Evolutionary conservation across 2,888 invertebrate species (phyloP), one percentile per base, ranked within the genome.

Genomic region (Crepidodera aurea): DNA sequence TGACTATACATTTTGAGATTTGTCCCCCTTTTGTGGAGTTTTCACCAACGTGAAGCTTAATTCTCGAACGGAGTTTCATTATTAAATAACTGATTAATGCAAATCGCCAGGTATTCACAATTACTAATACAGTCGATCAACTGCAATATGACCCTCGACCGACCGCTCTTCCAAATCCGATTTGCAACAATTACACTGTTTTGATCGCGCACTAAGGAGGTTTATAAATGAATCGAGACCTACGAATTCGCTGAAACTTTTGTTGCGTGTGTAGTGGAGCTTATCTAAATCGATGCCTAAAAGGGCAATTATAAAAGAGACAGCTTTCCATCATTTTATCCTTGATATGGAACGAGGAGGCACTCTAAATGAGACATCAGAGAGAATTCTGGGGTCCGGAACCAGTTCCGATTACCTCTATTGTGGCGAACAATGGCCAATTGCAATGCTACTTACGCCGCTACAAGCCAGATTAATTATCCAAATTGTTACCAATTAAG

Each of bases 401-500:
- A 79, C 77, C 76, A 77, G 78, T 80, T 76, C 79, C 80, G 81
- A 81, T 81, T 81, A 80, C 80, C 77, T 74, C 79, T 74, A 81
- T 81, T 81, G 81, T 81, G 72, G 73, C 71, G 74, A 77, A 82
- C 82, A 82, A 82, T 82, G 77, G 76, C 78, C 80, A 80, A 81
- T 81, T 81, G 79, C 77, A 74, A 73, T 73, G 75, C 77, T 77
- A 78, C 78, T 79, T 79, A 78, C 78, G 76, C 78, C 73, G 78
- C 75, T 77, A 78, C 78, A 76, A 79, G 77, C 80, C 77, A 76
- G 79, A 80, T 81, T 82, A 82, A 82, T 82, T 82, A 80, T 79
- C 79, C 75, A 83, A 84, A 83, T 83, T 83, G 83, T 82, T 82
- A 77, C 82, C 83, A 83, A 83, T 84, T 83, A 84, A 82, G 82